Evolutionary conservation across 2,888 invertebrate species (phyloP), one percentile per base, ranked within the genome.

Genomic region (Caenorhabditis parvicauda): DNA sequence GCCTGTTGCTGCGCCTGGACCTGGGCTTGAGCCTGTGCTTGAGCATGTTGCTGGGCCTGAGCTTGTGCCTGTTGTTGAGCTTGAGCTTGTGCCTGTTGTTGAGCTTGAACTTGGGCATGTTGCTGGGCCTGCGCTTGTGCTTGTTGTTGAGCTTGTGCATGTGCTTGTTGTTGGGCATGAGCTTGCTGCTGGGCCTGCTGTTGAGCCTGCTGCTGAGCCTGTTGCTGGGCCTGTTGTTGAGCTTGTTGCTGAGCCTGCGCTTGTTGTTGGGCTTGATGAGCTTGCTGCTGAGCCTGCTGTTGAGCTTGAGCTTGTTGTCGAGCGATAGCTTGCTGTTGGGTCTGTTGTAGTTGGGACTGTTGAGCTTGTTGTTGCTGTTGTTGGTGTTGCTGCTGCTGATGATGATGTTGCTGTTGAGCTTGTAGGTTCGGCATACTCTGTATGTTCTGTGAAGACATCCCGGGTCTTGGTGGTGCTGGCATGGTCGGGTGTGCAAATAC

Each of bases 381-480:
- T 41, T 2, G 56, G 50, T 24, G 56, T 19, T 21, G 56, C 35
- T n/a, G 56, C 50, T 37, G 48, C 35, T 6, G 58, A 41, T 1
- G 52, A 32, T n/a, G 53, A 32, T 32, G 58, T 42, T 22, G 49
- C 32, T 1, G 39, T 42, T 6, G 41, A 21, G 6, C 19, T 35
- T 39, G 48, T 37, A 35, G 38, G 42, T 2, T 14, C 24, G 38
- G 38, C 5, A 9, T 14, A 5, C 7, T 38, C n/a, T 14, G 38
- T 7, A 14, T 14, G 38, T 9, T 38, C 7, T 4, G 5, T 5
- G 44, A 17, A 22, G 35, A 19, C 45, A 39, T 39, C 39, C 35
- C 47, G 22, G 42, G 17, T 21, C 6, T 19, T 2, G 44, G 27
- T 19, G 17, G 14, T 44, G 35, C 12, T 32, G 29, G 29, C 21